Evolutionary conservation across 2,797 vertebrate species (phyloP).

Genomic region (Rhinatrema bivittatum): DNA sequence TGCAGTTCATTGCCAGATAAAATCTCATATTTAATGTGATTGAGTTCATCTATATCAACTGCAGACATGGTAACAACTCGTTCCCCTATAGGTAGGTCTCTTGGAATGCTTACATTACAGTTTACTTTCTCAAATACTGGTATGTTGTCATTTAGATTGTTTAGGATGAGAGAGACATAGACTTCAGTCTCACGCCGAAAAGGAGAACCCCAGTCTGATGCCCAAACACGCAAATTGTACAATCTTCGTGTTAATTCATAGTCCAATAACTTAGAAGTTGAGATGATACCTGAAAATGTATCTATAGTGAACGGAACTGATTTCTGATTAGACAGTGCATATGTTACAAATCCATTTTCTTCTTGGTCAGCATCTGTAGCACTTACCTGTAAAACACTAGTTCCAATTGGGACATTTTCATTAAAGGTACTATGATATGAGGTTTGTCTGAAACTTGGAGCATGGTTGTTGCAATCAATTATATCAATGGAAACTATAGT

Average conservation of each 20-base stretch:
- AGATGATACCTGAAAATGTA: slow-evolving; percentile 77
- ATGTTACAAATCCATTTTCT: slow-evolving; percentile 79
- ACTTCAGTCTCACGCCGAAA: slow-evolving; percentile 80
- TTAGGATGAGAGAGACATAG: slow-evolving; percentile 74
- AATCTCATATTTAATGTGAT: slow-evolving; percentile 77
- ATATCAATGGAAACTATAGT: slow-evolving; percentile 67
- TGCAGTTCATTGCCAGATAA: slow-evolving; percentile 76
- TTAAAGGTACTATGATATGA: slow-evolving; percentile 72
- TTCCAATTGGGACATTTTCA: slow-evolving; percentile 81
- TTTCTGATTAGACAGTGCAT: slow-evolving; percentile 65
- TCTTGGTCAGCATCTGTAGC: slow-evolving; percentile 75
- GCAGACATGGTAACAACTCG: slow-evolving; percentile 71
- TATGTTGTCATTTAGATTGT: slow-evolving; percentile 85
- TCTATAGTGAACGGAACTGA: slow-evolving; percentile 78
- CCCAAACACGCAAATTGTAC: slow-evolving; percentile 82
- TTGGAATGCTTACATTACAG: slow-evolving; percentile 75
- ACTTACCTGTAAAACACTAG: slow-evolving; percentile 69
- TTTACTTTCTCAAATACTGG: slow-evolving; percentile 84
- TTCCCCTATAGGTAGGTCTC: slow-evolving; percentile 61
- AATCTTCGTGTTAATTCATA: slow-evolving; percentile 89
- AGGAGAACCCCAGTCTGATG: slow-evolving; percentile 85
- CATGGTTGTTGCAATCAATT: slow-evolving; percentile 82
- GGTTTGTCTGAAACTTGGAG: slow-evolving; percentile 65
- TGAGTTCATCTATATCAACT: slow-evolving; percentile 85
- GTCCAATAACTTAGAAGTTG: slow-evolving; percentile 76